Evolutionary conservation across 2,888 invertebrate species (phyloP), one percentile per base, ranked within the genome.

Genomic region (Colletes collaris): DNA sequence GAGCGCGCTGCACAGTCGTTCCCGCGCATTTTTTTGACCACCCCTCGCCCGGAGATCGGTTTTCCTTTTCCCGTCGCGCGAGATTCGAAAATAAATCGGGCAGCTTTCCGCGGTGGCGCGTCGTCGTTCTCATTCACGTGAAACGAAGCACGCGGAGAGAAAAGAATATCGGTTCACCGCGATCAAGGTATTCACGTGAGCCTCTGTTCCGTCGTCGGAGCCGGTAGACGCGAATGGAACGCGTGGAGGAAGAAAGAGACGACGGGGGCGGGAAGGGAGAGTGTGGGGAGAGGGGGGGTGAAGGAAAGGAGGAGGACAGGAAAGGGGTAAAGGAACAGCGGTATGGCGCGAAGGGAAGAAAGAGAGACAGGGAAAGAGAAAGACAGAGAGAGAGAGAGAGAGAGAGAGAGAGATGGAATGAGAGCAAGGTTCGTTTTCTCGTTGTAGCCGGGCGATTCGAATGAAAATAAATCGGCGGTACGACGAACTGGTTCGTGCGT

Each of bases 401-500:
- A 67, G 65, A 72, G 67, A 70, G 52, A 75, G 71, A 64, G 77
- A 79, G 58, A 77, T 58, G 81, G 58, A 79, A 59, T 77, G 68
- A 76, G 67, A 77, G 74, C 65, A 76, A 68, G 79, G 78, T 84
- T 86, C 79, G 76, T 82, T 82, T 84, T 86, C 75, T 86, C 85
- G 80, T 80, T 82, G 79, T 76, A 85, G 84, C 77, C 82, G 81
- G 77, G 88, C 87, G 49, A 88, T 88, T 89, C 87, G 88, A 90
- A 91, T 91, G 89, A 91, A 91, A 91, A 90, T 91, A 90, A 91
- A 91, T 87, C 88, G 89, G 86, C 78, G 83, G 82, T 80, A 88
- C 89, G 87, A 88, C 89, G 89, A 91, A 91, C 91, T 91, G 92
- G 91, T 92, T 92, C 89, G 89, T 85, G 88, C 83, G 85, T 81